Evolutionary conservation across 2,113 vertebrate species (phyloP), one percentile per base, ranked within the genome.

Genomic region (Lanius ludovicianus): DNA sequence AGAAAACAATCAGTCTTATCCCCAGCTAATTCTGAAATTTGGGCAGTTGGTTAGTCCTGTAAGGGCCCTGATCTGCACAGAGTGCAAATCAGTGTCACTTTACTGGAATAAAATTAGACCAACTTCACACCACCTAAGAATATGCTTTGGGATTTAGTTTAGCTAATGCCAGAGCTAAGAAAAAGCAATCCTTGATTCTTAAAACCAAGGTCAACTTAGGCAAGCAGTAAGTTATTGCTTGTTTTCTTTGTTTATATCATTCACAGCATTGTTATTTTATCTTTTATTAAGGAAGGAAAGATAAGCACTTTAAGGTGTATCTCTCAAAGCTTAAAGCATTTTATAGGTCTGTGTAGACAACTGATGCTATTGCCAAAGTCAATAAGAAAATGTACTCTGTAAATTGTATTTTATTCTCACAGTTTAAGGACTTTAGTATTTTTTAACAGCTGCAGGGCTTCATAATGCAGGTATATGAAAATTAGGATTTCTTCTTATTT

Each of bases 391-490:
- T 63, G 46, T 55, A 81, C 71, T 91, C 56, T 79, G 21, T 93
- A 97, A 97, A 96, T 80, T 67, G 44, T 64, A 73, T 90, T 94
- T 97, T 88, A 70, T 47, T 76, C 47, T 79, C 56, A 52, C n/a
- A 87, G 47, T 77, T 86, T 74, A 86, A 93, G 47, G 31, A 44
- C 84, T 90, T 88, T 49, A 70, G 55, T 59, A 8, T 57, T 76
- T 90, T 65, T 86, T 88, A 96, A 96, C 96, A 96, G 94, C 97
- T 98, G 56, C 31, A 87, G 95, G 96, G 95, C 95, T 92, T 94
- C 93, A 93, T 76, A 94, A 90, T 93, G 93, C 78, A 95, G 89
- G 95, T 96, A 90, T 90, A 95, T 83, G 91, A 96, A 96, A 97
- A 95, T 96, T 90, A 95, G 59, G 95, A 96, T 96, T 96, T 97